Evolutionary conservation across 2,888 invertebrate genomes (phyloP), one percentile per base, ranked within the genome.

Genomic region (Leistus spinibarbis): DNA sequence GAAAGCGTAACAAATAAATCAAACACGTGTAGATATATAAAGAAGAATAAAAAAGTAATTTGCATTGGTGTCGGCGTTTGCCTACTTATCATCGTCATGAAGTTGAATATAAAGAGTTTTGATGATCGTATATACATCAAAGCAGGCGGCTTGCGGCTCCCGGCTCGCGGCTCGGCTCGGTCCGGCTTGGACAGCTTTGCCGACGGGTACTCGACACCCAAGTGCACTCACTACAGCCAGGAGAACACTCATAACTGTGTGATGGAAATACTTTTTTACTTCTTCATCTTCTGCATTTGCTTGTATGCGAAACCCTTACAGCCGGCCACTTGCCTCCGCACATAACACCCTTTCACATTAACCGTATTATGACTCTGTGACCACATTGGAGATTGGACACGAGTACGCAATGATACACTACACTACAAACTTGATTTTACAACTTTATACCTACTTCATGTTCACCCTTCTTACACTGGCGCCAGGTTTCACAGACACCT

Each of bases 191-290:
- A 60, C 60, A 60, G 60, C 60, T 40, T 13, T 40, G 40, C 40
- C 40, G 40, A 40, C 40, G 40, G 60, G 60, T 60, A 60, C 60
- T 60, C 60, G 22, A 60, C 60, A 19, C 60, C 60, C 60, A 60
- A 60, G 60, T 20, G 60, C 60, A 60, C 60, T 60, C 60, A 60
- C 60, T 16, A 20, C 20, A 19, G 57, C 17, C 57, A 19, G 19
- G 57, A 57, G 60, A n/a, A 60, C 60, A 20, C 60, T 60, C 60
- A 60, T 60, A 60, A 60, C 60, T 60, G 40, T 40, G 40, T 40
- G 40, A 40, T 40, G 40, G 40, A 40, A 40, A 40, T 40, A 40
- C 40, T 40, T 40, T 40, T 40, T 40, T 40, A 40, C 40, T 40
- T 40, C 40, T 40, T 40, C 40, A 40, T 40, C 40, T 40, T 40